Percentiles rank a stretch among this genome's conserved stretches.
Conservation (phyloP, 1,140 invertebrate genomes). For the Brachionus calyciflorus region DNA sequence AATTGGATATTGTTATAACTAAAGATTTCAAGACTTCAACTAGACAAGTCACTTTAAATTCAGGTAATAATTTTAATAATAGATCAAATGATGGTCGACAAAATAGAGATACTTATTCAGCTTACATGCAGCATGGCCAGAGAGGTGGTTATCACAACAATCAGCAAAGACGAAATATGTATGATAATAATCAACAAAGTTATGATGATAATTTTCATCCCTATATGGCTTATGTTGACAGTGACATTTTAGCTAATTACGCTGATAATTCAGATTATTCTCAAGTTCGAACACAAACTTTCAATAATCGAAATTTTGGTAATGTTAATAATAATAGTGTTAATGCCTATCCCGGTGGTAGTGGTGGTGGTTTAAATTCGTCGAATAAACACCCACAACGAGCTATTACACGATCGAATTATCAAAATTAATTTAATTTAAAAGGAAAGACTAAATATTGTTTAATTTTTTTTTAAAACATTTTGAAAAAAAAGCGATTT, state of each 20-base stretch:
- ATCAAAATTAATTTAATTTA: no score
- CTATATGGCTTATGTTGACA: neutral
- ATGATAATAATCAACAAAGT: neutral
- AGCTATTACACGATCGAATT: neutral
- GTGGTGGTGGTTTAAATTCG: no score
- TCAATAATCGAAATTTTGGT: conserved; percentile 8
- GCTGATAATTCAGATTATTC: neutral
- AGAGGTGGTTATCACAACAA: no score
- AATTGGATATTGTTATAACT: conserved; percentile 29
- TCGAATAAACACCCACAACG: neutral
- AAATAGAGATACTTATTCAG: neutral
- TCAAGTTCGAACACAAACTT: neutral
- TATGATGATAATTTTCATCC: conserved; percentile 11
- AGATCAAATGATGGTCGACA: neutral
- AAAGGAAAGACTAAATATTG: no score
- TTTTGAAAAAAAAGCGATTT: neutral
- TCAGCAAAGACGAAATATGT: neutral
- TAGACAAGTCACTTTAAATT: neutral
- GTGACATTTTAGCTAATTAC: neutral
- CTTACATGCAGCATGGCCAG: no score
- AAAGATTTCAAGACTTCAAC: neutral
- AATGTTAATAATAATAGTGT: neutral
- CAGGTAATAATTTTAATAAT: neutral
- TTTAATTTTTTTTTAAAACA: conserved; percentile 4
- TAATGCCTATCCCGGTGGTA: neutral